phyloP scores from a whole-genome alignment of 1,140 invertebrate species.

The Chrysopa pallens region DNA sequence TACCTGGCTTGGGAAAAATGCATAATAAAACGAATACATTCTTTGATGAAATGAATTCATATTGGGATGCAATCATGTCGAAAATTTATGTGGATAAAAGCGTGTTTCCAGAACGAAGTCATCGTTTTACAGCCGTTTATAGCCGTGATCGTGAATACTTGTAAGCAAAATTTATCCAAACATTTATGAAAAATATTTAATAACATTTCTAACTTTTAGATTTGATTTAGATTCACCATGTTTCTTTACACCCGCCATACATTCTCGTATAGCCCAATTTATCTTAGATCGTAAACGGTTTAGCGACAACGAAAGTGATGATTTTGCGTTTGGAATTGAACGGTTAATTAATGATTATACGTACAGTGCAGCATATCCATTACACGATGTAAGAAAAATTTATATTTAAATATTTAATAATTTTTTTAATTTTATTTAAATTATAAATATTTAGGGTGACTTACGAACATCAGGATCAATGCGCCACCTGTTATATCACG shows the following conservation, averaged over 20 bases:
- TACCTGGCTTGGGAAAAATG: slow-evolving; percentile 37
- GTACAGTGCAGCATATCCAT: slow-evolving; percentile 72
- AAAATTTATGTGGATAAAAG: slow-evolving; percentile 41
- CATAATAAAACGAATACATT: slow-evolving; percentile 38
- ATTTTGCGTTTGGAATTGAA: slow-evolving; percentile 70
- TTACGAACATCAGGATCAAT: slow-evolving; percentile 43
- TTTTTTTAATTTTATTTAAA: neutral
- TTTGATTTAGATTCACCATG: slow-evolving; percentile 64
- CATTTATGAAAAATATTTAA: slow-evolving; percentile 1
- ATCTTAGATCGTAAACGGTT: slow-evolving; percentile 78
- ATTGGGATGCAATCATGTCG: slow-evolving; percentile 35
- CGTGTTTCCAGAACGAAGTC: slow-evolving; percentile 49
- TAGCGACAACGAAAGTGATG: slow-evolving; percentile 36
- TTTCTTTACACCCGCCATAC: slow-evolving; percentile 73
- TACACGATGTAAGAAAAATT: slow-evolving; percentile 65
- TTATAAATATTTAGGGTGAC: slow-evolving; percentile 39
- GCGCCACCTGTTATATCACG: slow-evolving; percentile 58
- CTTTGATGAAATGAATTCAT: slow-evolving; percentile 36
- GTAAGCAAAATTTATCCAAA: slow-evolving; percentile 29
- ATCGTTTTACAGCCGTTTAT: slow-evolving; percentile 66
- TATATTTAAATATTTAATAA: slow-evolving; percentile 2
- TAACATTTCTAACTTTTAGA: slow-evolving; percentile 25
- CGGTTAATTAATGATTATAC: slow-evolving; percentile 56
- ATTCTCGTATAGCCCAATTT: slow-evolving; percentile 79
- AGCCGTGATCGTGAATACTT: slow-evolving; percentile 74